Base-by-base conservation (phyloP, 1,140 invertebrate genomes). In the Ostrea denselamellosa region DNA sequence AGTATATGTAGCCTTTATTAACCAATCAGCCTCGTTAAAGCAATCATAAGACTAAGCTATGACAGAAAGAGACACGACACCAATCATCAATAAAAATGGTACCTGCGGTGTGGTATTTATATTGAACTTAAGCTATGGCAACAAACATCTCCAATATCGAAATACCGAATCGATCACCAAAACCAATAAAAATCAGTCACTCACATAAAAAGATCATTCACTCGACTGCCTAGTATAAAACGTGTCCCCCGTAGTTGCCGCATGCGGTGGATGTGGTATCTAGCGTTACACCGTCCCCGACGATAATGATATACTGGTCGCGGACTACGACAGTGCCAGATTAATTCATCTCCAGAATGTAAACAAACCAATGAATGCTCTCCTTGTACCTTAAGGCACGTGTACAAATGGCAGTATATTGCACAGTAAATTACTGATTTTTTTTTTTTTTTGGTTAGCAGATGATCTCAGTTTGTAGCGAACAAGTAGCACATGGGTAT, bases 281-380 rank as follows among this genome's bases (percentile, higher is more conserved):
- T 77, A 77, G 25, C 12, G 12, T 77, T 77, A 77, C 68, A 77
- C 68, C 9, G 68, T 77, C 14, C 68, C 25, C 25, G 68, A 34
- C 68, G 68, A 77, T 77, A 77, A 77, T 77, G 68, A 77, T 77
- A 77, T 77, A 77, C 68, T 77, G 25, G 25, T 77, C 68, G 22
- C 25, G 9, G 68, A 77, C 68, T 3, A 14, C 9, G 68, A 17
- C 68, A 12, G 68, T 28, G 25, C 68, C 25, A 28, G 68, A 34
- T 25, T 77, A 34, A 77, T 28, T 77, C 25, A 77, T 25, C 68
- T 28, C 68, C 28, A 14, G 68, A 77, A 28, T 77, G 28, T 77
- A 77, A 77, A 77, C 68, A 28, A 25, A 77, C 4, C 10, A 7
- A 14, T 71, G 65, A 71, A 71, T 71, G n/a, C 10, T 28, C n/a